phyloP scores from a whole-genome alignment of 1,140 invertebrate genomes.

The Ostrea edulis region DNA sequence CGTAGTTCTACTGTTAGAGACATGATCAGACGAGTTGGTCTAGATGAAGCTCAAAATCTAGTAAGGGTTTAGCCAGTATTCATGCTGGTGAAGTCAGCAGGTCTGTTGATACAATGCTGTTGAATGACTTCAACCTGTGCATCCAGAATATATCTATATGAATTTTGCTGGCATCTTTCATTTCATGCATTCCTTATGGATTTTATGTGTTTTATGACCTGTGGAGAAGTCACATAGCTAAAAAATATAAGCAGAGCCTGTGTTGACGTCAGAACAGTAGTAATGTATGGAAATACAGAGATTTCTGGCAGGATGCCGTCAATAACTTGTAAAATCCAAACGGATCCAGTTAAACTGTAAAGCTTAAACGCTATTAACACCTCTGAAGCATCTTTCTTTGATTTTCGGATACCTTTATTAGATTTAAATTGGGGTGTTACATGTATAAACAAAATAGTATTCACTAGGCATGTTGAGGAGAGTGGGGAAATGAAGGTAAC shows the following conservation, averaged over 20 bases:
- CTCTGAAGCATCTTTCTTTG: background rate
- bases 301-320: conserved; percentile 46
- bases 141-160: no score
- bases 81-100: no score
- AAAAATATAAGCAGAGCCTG: conserved; percentile 54
- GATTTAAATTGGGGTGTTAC: background rate
- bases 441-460: conserved; percentile 38
- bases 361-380: conserved; percentile 19
- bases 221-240: conserved; percentile 11
- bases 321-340: conserved; percentile 39
- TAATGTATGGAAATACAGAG: conserved; percentile 42
- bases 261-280: conserved; percentile 23
- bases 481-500: conserved; percentile 41
- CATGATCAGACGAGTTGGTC: no score
- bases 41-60: no score
- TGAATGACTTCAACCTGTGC: no score
- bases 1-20: no score
- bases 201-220: background rate
- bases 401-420: conserved; percentile 26
- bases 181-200: no score
- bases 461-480: conserved; percentile 25
- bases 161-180: no score
- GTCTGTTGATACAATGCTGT: no score
- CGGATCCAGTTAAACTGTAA: no score
- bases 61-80: no score